These are phyloP conservation scores for Gasterosteus nipponicus DNA, from an alignment of 2,113 vertebrate genomes.

Conservation along the genomic window DNA sequence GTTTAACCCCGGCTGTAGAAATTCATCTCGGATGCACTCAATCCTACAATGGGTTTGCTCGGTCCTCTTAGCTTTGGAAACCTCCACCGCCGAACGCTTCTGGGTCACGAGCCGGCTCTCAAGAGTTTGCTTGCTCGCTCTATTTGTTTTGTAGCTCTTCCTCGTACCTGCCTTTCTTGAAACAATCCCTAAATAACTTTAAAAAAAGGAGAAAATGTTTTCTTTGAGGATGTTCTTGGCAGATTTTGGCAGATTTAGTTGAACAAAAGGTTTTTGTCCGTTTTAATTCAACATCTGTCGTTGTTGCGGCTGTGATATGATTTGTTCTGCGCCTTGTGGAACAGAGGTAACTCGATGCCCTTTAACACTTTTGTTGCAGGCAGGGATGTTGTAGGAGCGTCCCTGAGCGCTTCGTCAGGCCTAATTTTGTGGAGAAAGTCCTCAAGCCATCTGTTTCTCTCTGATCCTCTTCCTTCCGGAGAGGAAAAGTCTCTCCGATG, in stretches of 20 bases:
- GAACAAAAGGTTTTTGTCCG: neutral
- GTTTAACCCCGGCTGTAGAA: slow-evolving; percentile 1
- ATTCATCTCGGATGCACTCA: slow-evolving; percentile 22
- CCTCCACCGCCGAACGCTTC: neutral
- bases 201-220: neutral
- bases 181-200: neutral
- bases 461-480: slow-evolving; percentile 22
- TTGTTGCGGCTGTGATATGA: neutral
- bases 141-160: slow-evolving; percentile 14
- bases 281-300: neutral
- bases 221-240: neutral
- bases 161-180: neutral
- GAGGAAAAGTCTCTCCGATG: slow-evolving; percentile 10
- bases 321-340: neutral
- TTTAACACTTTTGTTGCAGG: slow-evolving; percentile 24
- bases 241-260: neutral
- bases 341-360: neutral
- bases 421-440: slow-evolving; percentile 30
- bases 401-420: slow-evolving; percentile 14
- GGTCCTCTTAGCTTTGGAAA: slow-evolving; percentile 7
- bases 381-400: neutral
- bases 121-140: slow-evolving; percentile 11
- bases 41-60: slow-evolving; percentile 25
- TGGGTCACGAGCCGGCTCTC: slow-evolving; percentile 8
- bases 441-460: slow-evolving; percentile 25